Percentiles rank a stretch among this genome's conserved stretches.
Evolutionary conservation across 2,113 vertebrate species (phyloP).

Genomic region (Scortum barcoo): DNA sequence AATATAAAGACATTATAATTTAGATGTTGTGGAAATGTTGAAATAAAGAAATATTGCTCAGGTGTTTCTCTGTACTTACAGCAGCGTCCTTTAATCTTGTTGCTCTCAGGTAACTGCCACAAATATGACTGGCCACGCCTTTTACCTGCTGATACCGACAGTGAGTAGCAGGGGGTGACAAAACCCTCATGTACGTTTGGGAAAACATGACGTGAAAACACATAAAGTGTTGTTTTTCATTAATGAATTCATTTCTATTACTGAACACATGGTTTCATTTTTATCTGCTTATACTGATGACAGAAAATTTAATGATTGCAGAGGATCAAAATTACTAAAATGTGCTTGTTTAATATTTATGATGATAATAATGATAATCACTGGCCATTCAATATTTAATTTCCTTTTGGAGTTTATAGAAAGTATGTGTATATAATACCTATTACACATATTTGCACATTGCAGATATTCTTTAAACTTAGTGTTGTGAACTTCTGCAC

Average conservation of each 20-base stretch:
- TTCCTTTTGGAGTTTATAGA: too few relatives aligned
- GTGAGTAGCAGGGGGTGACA: constrained; percentile 49
- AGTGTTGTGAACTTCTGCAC: too few relatives aligned
- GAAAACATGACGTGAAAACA: not conserved
- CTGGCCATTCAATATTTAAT: too few relatives aligned
- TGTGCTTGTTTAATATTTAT: too few relatives aligned
- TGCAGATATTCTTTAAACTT: too few relatives aligned
- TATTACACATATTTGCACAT: too few relatives aligned
- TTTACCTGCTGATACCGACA: constrained; percentile 33
- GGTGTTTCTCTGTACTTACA: constrained; percentile 79
- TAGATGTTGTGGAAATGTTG: too few relatives aligned
- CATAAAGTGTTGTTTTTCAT: not conserved
- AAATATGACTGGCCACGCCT: constrained; percentile 73
- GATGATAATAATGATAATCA: too few relatives aligned
- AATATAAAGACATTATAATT: constrained; percentile 48
- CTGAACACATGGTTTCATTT: not conserved
- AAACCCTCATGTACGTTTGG: not conserved
- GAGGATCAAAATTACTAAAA: too few relatives aligned
- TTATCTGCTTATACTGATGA: not conserved
- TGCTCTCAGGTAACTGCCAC: constrained; percentile 79
- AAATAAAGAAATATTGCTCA: not conserved
- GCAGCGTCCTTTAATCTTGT: constrained; percentile 88
- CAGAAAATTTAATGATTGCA: not conserved
- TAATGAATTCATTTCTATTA: not conserved
- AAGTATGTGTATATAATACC: too few relatives aligned